Base-by-base conservation (phyloP, 2,113 vertebrate species). In the Brachyistius frenatus region DNA sequence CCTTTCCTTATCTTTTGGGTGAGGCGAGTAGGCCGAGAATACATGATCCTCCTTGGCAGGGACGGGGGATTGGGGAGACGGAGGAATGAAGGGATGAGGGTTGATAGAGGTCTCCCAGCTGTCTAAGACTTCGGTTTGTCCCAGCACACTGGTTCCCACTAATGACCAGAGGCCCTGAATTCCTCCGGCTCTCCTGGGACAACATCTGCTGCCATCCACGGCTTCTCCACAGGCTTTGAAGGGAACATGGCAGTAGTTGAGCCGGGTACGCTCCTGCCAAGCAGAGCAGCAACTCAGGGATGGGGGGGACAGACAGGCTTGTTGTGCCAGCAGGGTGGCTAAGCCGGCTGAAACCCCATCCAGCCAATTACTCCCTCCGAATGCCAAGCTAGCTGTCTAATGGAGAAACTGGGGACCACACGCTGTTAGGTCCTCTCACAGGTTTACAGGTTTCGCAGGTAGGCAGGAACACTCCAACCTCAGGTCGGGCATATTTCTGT, bases 241-340 rank as follows among this genome's bases (percentile, higher is more conserved):
- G 87, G 89, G 85, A 87, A 86, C 76, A 73, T 86, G 86, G 87
- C 80, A 73, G 80, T 74, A 76, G 86, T 66, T 47, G 86, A 79
- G 88, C 89, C 89, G 93, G 88, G 89, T 71, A 7, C 52, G 30
- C 63, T 93, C 86, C 88, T 80, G 88, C 80, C 91, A 79, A 88
- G 88, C 86, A 75, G 86, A 89, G 87, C 86, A 87, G 78, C 77
- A 80, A 88, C 86, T 85, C 82, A 10, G 84, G 86, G 86, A 88
- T 30, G 71, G 82, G 86, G 86, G 90, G 86, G 90, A 91, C 85
- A 86, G 78, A 69, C 77, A 80, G 88, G 44, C 87, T 81, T 86
- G 89, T 91, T 85, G 91, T 92, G 92, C 93, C 93, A 94, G 94
- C 92, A 82, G 88, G 91, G 91, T 90, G 86, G 89, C 92, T 95